Conservation (phyloP, 2,797 vertebrate species). For the Phrynocephalus guinanensis region DNA sequence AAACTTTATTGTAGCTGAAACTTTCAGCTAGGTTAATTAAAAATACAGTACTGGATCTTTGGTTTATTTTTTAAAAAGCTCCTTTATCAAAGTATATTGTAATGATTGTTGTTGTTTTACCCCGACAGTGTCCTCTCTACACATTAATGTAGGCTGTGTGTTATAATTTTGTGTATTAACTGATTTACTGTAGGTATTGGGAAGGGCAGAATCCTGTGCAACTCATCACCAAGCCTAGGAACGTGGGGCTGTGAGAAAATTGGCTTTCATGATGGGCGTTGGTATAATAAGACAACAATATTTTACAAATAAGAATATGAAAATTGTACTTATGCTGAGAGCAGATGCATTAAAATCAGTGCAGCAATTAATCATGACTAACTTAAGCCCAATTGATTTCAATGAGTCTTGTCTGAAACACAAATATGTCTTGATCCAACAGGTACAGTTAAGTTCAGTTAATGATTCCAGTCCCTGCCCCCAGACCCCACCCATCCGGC, state of each 20-base stretch:
- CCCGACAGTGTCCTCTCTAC: no score
- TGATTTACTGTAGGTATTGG: background rate
- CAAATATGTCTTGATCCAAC: background rate
- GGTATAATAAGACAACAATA: background rate
- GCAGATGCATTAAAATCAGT: background rate
- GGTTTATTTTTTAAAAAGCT: background rate
- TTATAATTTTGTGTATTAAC: background rate
- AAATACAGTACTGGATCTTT: background rate
- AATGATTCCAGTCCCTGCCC: background rate
- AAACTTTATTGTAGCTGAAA: background rate
- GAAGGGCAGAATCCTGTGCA: background rate
- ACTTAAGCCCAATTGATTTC: background rate
- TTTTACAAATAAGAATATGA: constrained; percentile 4
- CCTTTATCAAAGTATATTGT: background rate
- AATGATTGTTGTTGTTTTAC: background rate
- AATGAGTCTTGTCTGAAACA: background rate
- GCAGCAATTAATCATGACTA: background rate
- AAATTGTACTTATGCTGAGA: background rate
- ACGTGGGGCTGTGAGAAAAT: background rate
- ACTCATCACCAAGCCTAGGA: background rate
- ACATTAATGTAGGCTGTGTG: background rate
- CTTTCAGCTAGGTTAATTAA: background rate
- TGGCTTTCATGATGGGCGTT: background rate
- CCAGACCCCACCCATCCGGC: constrained; percentile 29
- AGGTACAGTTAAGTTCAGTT: background rate